A percentile compares a stretch with the other conserved stretches of the same genome.
Evolutionary conservation across 2,888 invertebrate species (phyloP).

Genomic region (Celastrina argiolus): DNA sequence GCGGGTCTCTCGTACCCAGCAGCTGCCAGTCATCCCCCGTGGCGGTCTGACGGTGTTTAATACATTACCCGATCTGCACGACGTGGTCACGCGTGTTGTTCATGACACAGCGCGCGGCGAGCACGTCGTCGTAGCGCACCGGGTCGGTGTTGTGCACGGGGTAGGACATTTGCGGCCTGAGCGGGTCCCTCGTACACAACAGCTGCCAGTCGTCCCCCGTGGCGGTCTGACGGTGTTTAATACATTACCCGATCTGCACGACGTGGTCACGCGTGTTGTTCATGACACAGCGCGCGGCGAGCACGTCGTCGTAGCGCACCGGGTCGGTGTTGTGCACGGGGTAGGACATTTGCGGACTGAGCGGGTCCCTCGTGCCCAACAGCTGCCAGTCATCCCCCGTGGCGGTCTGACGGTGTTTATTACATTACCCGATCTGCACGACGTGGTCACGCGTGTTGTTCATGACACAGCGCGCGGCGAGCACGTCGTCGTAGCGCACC

Average conservation of each 20-base stretch:
- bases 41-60: slow-evolving; percentile 65
- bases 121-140: too few relatives aligned
- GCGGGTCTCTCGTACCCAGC: slow-evolving; percentile 91
- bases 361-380: slow-evolving; percentile 91
- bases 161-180: slow-evolving; percentile 97
- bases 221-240: slow-evolving; percentile 65
- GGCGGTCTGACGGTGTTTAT: slow-evolving; percentile 65
- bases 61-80: slow-evolving; percentile 86
- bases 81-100: slow-evolving; percentile 80
- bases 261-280: slow-evolving; percentile 80
- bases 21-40: slow-evolving; percentile 86
- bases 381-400: slow-evolving; percentile 86
- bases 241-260: slow-evolving; percentile 86
- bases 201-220: slow-evolving; percentile 86
- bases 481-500: slow-evolving; percentile 82
- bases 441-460: slow-evolving; percentile 80
- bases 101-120: slow-evolving; percentile 97
- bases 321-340: slow-evolving; percentile 84
- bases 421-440: slow-evolving; percentile 86
- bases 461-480: slow-evolving; percentile 97
- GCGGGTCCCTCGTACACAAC: slow-evolving; percentile 91
- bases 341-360: slow-evolving; percentile 97
- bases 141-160: slow-evolving; percentile 84
- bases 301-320: too few relatives aligned
- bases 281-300: slow-evolving; percentile 97